Evolutionary conservation across 2,113 vertebrate species (phyloP).

Genomic region (Erythrocebus patas): DNA sequence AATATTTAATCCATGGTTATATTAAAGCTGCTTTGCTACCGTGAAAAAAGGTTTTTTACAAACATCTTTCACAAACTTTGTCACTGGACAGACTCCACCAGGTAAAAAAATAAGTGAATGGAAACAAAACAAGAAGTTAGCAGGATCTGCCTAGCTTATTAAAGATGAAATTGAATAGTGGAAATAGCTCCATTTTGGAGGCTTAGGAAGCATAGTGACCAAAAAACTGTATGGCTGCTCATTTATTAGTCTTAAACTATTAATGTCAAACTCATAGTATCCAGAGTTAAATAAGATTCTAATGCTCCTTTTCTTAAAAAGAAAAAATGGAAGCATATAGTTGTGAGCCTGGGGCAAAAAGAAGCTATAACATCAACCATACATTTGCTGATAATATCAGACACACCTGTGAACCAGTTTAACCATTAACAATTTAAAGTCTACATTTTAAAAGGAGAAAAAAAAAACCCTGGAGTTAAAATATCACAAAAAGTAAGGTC

Average conservation of each 20-base stretch:
- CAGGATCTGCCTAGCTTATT: constrained; percentile 76
- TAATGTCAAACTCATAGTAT: constrained; percentile 79
- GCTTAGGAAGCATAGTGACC: constrained; percentile 75
- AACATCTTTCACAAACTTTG: neutral
- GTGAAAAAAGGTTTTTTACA: constrained; percentile 38
- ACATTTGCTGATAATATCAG: neutral
- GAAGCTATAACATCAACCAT: neutral
- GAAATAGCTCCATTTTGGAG: constrained; percentile 77
- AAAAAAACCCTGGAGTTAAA: neutral
- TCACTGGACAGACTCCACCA: neutral
- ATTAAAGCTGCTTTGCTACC: neutral
- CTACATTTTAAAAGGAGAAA: neutral
- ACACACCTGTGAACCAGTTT: constrained; percentile 1
- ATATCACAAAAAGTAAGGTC: neutral
- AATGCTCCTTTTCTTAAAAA: constrained; percentile 73
- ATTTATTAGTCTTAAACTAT: constrained; percentile 80
- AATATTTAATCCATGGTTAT: neutral
- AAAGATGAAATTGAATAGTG: constrained; percentile 62
- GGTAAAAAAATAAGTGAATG: constrained; percentile 14
- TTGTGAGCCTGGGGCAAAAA: constrained; percentile 29
- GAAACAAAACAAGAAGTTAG: constrained; percentile 73
- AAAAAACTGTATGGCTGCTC: constrained; percentile 76
- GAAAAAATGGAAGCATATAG: neutral
- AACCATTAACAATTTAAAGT: constrained; percentile 53
- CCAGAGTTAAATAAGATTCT: constrained; percentile 82